phyloP scores from a whole-genome alignment of 2,797 vertebrate genomes.

The Artibeus jamaicensis region DNA sequence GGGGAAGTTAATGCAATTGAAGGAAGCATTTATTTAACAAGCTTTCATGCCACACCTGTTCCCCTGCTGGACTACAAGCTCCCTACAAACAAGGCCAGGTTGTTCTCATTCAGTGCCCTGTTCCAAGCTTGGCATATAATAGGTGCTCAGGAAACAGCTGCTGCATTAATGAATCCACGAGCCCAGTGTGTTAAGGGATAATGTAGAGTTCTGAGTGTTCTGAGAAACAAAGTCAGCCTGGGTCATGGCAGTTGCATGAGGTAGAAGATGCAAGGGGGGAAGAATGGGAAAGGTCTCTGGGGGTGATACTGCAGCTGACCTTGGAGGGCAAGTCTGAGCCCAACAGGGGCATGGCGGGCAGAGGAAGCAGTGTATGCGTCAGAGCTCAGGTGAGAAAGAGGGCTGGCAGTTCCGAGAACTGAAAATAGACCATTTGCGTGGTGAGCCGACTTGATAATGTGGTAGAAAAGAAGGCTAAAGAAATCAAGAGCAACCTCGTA shows the following conservation, averaged over 20 bases:
- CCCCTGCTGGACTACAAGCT: background rate
- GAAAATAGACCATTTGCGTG: fast-evolving
- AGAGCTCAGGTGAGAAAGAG: background rate
- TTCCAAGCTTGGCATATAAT: background rate
- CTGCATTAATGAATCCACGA: fast-evolving
- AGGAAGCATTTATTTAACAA: background rate
- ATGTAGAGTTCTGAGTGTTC: fast-evolving
- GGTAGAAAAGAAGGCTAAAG: background rate
- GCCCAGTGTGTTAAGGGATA: background rate
- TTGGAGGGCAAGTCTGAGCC: background rate
- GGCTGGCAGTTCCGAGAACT: background rate
- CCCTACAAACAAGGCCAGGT: background rate
- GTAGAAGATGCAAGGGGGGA: background rate
- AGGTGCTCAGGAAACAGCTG: background rate
- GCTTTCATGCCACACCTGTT: background rate
- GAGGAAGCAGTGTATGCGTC: background rate
- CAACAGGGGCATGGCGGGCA: background rate
- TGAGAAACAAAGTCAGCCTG: background rate
- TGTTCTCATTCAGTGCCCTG: background rate
- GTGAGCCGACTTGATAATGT: background rate
- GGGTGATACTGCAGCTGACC: background rate
- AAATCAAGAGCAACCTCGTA: background rate
- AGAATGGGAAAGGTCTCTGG: background rate
- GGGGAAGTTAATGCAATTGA: background rate
- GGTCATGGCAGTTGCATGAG: background rate